Percentiles rank a stretch among this genome's conserved stretches.
phyloP scores from a whole-genome alignment of 2,888 invertebrate genomes.

The Papilio demoleus region DNA sequence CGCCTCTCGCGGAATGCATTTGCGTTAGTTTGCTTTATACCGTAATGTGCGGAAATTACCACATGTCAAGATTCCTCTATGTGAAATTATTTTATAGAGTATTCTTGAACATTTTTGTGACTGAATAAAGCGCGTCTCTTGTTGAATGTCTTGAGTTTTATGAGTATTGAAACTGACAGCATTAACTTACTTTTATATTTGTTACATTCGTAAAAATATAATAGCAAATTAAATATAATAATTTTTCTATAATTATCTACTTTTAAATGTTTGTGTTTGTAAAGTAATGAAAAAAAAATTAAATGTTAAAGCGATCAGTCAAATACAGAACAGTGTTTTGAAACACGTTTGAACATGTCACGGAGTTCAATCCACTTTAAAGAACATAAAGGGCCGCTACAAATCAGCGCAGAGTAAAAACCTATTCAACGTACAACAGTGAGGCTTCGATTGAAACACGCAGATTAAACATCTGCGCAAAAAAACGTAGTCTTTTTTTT shows the following conservation, averaged over 20 bases:
- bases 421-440: slow-evolving; percentile 2
- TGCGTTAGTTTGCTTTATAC: slow-evolving; percentile 23
- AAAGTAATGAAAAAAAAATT: too few relatives aligned
- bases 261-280: too few relatives aligned
- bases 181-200: too few relatives aligned
- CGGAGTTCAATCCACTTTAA: slow-evolving; percentile 19
- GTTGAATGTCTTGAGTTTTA: neutral
- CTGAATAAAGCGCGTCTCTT: neutral
- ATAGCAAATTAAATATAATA: too few relatives aligned
- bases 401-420: slow-evolving; percentile 16
- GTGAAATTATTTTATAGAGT: neutral
- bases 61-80: slow-evolving; percentile 4
- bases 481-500: neutral
- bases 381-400: slow-evolving; percentile 15
- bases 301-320: too few relatives aligned
- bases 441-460: slow-evolving; percentile 12
- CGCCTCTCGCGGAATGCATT: slow-evolving; percentile 16
- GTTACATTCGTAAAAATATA: too few relatives aligned
- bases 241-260: too few relatives aligned
- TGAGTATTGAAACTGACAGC: neutral
- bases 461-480: slow-evolving; percentile 7
- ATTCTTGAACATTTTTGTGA: neutral
- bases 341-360: slow-evolving; percentile 8
- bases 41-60: slow-evolving; percentile 12
- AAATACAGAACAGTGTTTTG: slow-evolving; percentile 11